Evolutionary conservation across 1,140 invertebrate species (phyloP).

Genomic region (Pseudomyrmex gracilis): DNA sequence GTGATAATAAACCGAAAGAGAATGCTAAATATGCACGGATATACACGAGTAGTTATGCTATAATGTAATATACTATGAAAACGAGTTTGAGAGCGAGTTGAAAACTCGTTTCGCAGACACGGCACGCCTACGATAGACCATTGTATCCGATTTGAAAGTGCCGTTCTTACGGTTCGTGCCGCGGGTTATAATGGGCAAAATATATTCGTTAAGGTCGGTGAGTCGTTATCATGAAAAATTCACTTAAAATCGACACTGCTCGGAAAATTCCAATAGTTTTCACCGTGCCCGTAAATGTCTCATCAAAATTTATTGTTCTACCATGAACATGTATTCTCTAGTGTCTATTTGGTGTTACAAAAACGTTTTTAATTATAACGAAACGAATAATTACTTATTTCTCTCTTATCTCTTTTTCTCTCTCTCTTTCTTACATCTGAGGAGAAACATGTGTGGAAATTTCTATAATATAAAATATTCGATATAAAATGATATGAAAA

Average conservation of each 20-base stretch:
- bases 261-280: constrained; percentile 40
- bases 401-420: background rate
- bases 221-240: constrained; percentile 51
- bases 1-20: constrained; percentile 38
- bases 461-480: too few species aligned
- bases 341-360: background rate
- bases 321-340: background rate
- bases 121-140: constrained; percentile 39
- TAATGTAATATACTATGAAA: constrained; percentile 48
- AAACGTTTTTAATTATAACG: constrained; percentile 6
- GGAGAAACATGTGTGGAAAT: too few species aligned
- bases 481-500: too few species aligned
- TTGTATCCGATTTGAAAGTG: constrained; percentile 48
- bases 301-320: constrained; percentile 34
- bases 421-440: too few species aligned
- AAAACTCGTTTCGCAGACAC: constrained; percentile 57
- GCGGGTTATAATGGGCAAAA: constrained; percentile 48
- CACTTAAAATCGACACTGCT: constrained; percentile 19
- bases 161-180: constrained; percentile 48
- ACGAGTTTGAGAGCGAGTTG: constrained; percentile 34
- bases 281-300: background rate
- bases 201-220: constrained; percentile 40
- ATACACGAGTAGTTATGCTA: background rate
- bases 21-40: background rate
- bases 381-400: background rate